Base-by-base conservation (phyloP, 2,888 invertebrate genomes). In the Drosophila kuntzei region DNA sequence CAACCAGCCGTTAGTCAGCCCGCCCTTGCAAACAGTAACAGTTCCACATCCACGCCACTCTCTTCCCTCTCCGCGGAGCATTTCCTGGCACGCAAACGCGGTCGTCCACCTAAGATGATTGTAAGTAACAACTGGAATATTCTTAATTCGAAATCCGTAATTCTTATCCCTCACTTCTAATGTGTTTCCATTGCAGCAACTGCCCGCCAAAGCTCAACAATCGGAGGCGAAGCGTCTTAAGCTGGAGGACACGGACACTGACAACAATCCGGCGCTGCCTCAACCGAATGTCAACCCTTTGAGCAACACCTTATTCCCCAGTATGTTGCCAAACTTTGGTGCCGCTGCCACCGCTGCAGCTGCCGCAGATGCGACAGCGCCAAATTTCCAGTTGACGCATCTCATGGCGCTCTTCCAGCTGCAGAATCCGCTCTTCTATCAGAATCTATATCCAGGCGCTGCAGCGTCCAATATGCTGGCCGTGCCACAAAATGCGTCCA, bases 351-450 rank as follows among this genome's bases (percentile, higher is more conserved):
- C 89, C n/a, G 81, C 79, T 14, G 83, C 81, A 46, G 72, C 86
- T 43, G 78, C 74, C 43, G 71, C 80, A 43, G 90, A 90, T 63
- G 71, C 84, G 8, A 76, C 80, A 49, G 67, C 89, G 25, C 84
- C 90, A 9, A 91, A 92, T 66, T 87, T 91, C 44, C 91, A 92
- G 60, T 65, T 92, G 43, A 91, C 91, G 0, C 91, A 91, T 57
- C 64, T 91, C 32, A 92, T 91, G 91, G 91, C 91, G 3, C 79
- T 91, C 22, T 91, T 91, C 51, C 91, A 91, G 67, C 63, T 91
- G 41, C 91, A 91, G 68, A 92, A 91, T 71, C 91, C 91, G 29
- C 88, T 92, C 9, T 92, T 91, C 82, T 92, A 91, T 80, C 91
- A 92, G 60, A 91, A 92, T 71, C 84, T 92, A 7, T 92, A 92